phyloP scores from a whole-genome alignment of 2,888 invertebrate species.

The Thymelicus sylvestris region DNA sequence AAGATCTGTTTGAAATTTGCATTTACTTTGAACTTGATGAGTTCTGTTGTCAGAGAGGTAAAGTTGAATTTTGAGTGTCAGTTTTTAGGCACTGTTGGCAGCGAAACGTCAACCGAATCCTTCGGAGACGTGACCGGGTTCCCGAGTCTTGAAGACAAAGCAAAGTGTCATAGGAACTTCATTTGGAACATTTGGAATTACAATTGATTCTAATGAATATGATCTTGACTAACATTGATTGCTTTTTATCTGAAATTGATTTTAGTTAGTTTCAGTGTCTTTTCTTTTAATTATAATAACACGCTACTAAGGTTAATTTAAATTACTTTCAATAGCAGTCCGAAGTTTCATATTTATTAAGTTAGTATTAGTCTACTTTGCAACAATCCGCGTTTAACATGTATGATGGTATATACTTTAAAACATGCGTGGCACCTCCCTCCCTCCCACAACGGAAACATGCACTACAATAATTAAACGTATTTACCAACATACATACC shows the following conservation, averaged over 20 bases:
- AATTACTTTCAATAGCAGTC: too few relatives aligned
- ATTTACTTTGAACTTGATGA: not conserved
- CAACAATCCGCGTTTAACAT: too few relatives aligned
- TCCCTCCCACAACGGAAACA: too few relatives aligned
- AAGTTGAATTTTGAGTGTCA: conserved; percentile 20
- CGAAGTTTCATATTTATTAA: too few relatives aligned
- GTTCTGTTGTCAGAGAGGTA: conserved; percentile 7
- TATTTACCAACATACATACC: too few relatives aligned
- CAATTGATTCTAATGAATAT: conserved; percentile 15
- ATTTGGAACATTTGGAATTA: not conserved
- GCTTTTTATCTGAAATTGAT: not conserved
- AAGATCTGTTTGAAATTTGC: conserved; percentile 20
- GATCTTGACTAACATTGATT: not conserved
- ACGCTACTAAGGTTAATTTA: too few relatives aligned
- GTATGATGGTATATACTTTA: too few relatives aligned
- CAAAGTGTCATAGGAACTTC: conserved; percentile 8
- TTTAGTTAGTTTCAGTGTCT: too few relatives aligned
- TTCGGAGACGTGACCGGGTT: conserved; percentile 46
- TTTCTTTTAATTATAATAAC: too few relatives aligned
- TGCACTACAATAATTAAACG: too few relatives aligned
- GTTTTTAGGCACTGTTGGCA: conserved; percentile 43
- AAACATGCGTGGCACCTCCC: too few relatives aligned
- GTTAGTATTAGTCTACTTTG: too few relatives aligned
- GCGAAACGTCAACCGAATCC: conserved; percentile 43
- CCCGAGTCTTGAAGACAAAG: conserved; percentile 14